Evolutionary conservation across 2,888 invertebrate genomes (phyloP).

Genomic region (Drosophila pseudotakahashii): DNA sequence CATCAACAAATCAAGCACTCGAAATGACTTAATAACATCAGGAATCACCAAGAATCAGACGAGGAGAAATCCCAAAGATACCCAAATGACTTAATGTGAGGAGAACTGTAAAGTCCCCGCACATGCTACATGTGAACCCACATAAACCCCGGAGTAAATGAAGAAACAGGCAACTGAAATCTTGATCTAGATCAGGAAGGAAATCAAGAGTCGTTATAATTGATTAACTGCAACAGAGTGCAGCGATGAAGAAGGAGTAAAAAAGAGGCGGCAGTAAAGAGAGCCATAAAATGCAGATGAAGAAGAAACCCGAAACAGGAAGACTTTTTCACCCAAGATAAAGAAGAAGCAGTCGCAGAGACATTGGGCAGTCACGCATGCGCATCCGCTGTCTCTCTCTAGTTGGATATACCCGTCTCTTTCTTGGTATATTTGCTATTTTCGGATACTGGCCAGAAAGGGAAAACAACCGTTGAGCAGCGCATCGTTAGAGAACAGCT

Average conservation of each 20-base stretch:
- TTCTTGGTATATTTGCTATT: conserved; percentile 55
- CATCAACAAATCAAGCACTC: conserved; percentile 64
- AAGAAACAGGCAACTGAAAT: conserved; percentile 54
- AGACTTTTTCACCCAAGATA: conserved; percentile 55
- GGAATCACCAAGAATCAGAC: conserved; percentile 40
- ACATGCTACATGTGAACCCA: conserved; percentile 40
- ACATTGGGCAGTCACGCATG: conserved; percentile 70
- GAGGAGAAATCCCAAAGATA: conserved; percentile 31
- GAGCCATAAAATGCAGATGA: conserved; percentile 72
- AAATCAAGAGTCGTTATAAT: conserved; percentile 84
- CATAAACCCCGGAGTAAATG: conserved; percentile 18
- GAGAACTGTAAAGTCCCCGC: conserved; percentile 54
- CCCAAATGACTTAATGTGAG: conserved; percentile 64
- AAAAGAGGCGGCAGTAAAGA: conserved; percentile 23
- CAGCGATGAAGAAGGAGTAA: conserved; percentile 18
- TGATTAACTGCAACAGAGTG: conserved; percentile 81
- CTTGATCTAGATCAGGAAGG: conserved; percentile 83
- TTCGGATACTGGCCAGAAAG: conserved; percentile 81
- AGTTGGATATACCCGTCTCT: conserved; percentile 12
- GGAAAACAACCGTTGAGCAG: conserved; percentile 82
- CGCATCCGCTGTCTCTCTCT: conserved; percentile 29
- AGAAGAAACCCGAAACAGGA: conserved; percentile 65
- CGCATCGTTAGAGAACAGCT: conserved; percentile 46
- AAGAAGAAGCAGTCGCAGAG: conserved; percentile 4
- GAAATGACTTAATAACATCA: conserved; percentile 53